phyloP scores from a whole-genome alignment of 2,113 vertebrate genomes.

The Pholis gunnellus region DNA sequence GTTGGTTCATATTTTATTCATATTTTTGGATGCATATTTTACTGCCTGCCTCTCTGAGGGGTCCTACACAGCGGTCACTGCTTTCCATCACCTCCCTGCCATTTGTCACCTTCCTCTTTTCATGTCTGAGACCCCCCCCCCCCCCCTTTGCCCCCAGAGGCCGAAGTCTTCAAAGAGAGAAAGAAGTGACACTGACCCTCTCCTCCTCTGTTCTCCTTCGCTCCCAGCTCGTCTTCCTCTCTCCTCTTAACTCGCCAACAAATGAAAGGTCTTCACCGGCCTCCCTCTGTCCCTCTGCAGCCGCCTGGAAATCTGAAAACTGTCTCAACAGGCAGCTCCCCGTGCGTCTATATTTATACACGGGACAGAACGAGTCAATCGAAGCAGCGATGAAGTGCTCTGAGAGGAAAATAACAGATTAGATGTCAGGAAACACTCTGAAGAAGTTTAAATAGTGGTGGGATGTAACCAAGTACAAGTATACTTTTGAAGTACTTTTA shows the following conservation, averaged over 20 bases:
- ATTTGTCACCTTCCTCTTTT: constrained; percentile 15
- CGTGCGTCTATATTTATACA: constrained; percentile 9
- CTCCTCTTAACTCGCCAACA: background rate
- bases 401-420: constrained; percentile 7
- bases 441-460: too few relatives aligned
- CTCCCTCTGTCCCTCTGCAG: background rate
- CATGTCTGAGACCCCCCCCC: background rate
- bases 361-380: constrained; percentile 2
- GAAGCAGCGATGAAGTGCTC: background rate
- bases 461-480: too few relatives aligned
- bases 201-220: constrained; percentile 15
- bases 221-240: constrained; percentile 32
- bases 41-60: constrained; percentile 8
- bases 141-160: background rate
- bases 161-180: constrained; percentile 31
- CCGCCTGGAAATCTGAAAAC: constrained; percentile 23
- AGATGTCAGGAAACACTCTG: too few relatives aligned
- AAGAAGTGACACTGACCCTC: background rate
- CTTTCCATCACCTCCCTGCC: constrained; percentile 13
- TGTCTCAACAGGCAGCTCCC: background rate
- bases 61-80: constrained; percentile 12
- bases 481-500: too few relatives aligned
- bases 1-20: constrained; percentile 56
- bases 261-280: constrained; percentile 11
- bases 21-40: constrained; percentile 20